Base-by-base conservation (phyloP, 2,113 vertebrate genomes). In the Theropithecus gelada region DNA sequence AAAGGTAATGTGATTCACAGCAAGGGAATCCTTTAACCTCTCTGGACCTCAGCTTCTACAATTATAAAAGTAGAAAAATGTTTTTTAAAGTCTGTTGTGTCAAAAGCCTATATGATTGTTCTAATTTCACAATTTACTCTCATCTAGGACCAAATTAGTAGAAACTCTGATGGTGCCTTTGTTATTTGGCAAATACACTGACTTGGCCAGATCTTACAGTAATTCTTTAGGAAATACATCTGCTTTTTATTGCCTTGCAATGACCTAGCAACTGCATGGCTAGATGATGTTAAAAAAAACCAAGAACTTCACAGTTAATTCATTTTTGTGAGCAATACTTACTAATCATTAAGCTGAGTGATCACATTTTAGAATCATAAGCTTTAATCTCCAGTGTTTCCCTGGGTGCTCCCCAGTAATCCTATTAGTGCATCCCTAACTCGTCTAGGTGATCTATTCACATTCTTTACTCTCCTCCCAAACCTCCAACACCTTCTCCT, bases 41-140 rank as follows among this genome's bases (percentile, higher is more conserved):
- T 84, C 66, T 84, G 8, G 16, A 83, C 40, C 23, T 90, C 40
- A 79, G 59, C 35, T 86, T 90, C 23, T 88, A 72, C 48, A 43
- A 64, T 80, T 87, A 72, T 11, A 94, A 97, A 90, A 83, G 70
- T 35, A 93, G 25, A 25, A 92, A 86, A 87, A 83, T 61, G 6
- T 57, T 88, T 81, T 76, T 64, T 75, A 64, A 93, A 83, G 17
- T n/a, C 14, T 9, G 35, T 70, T 79, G 76, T 43, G 43, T 75
- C 68, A 84, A 85, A 96, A 50, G 6, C 45, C 38, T 38, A 27
- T 43, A 30, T 38, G 52, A 72, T 4, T 92, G 23, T 20, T 95
- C 43, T 76, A 50, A 27, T 48, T 32, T 64, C 83, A 87, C 10
- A 27, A 30, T 84, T 87, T 64, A 64, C 22, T 88, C 50, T 95